Conservation (phyloP, 2,888 invertebrate genomes). For the Entomobrya proxima region DNA sequence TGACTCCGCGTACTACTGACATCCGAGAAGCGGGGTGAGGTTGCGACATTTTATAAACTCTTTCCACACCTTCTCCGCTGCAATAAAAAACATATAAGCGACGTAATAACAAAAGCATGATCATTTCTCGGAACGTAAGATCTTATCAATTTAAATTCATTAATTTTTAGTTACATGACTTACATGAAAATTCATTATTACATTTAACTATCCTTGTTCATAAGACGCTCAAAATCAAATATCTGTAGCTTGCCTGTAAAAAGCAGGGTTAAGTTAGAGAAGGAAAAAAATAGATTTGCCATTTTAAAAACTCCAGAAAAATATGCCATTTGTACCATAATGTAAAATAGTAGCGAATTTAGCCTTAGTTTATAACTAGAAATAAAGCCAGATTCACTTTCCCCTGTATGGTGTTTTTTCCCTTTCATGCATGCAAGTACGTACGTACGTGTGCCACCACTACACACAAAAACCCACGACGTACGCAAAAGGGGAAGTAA, state of each 20-base stretch:
- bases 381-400: slow-evolving; percentile 4
- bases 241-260: slow-evolving; percentile 17
- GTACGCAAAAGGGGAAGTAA: slow-evolving; percentile 65
- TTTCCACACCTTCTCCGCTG: slow-evolving; percentile 70
- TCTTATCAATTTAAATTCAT: slow-evolving; percentile 16
- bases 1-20: slow-evolving; percentile 80
- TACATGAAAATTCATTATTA: background rate
- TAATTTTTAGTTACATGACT: background rate
- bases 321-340: too few species aligned
- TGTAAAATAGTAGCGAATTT: background rate
- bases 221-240: slow-evolving; percentile 29
- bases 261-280: slow-evolving; percentile 42
- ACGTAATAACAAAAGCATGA: background rate
- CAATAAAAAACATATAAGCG: slow-evolving; percentile 66
- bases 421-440: background rate
- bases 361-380: background rate
- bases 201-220: background rate
- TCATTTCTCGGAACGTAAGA: slow-evolving; percentile 56
- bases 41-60: slow-evolving; percentile 72
- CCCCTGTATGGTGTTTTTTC: background rate
- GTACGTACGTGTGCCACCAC: slow-evolving; percentile 3
- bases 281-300: background rate
- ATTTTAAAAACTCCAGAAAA: slow-evolving; percentile 22
- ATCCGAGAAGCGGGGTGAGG: slow-evolving; percentile 73
- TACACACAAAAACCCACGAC: slow-evolving; percentile 34